Evolutionary conservation across 2,113 vertebrate genomes (phyloP), one percentile per base, ranked within the genome.

Genomic region (Actinemys pallida): DNA sequence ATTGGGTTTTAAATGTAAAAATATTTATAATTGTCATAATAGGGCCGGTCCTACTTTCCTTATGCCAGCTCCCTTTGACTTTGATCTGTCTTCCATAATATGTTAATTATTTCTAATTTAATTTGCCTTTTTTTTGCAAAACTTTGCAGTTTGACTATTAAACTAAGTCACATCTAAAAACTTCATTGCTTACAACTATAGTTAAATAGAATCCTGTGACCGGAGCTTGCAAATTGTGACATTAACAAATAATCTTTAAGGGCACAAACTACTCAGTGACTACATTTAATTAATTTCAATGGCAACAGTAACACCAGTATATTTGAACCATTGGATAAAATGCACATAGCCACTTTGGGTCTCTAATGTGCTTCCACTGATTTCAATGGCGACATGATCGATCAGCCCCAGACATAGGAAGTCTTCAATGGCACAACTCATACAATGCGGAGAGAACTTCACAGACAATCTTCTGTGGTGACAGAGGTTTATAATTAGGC

Each of bases 221-320:
- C 39, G n/a, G 10, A 84, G 65, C 25, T 24, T 22, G 53, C 83
- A n/a, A 88, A 69, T 11, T 2, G 62, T 6, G 56, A 91, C 31
- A 31, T 8, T 93, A 56, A 56, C 49, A 14, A 50, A 87, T 14
- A 76, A 20, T 0, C 5, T 56, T 92, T 80, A 87, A 84, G 72
- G 52, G 53, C 56, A 83, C 12, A 45, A 88, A 84, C 25, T 53
- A 29, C 27, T 79, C 84, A 92, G 16, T 86, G 27, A 85, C 54
- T 39, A 75, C n/a, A 80, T 84, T 76, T 76, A 92, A 87, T 57
- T 3, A 87, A 88, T 94, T 90, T 89, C 17, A 89, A 86, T 92
- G 81, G 39, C 35, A 92, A 57, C n/a, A 90, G 39, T 76, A 39
- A 24, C 50, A 49, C 17, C 54, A 75, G 83, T 65, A 87, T 19